Percentiles rank a stretch among this genome's conserved stretches.
Conservation (phyloP, 2,888 invertebrate species). For the Gastracanthus pulcherrimus region DNA sequence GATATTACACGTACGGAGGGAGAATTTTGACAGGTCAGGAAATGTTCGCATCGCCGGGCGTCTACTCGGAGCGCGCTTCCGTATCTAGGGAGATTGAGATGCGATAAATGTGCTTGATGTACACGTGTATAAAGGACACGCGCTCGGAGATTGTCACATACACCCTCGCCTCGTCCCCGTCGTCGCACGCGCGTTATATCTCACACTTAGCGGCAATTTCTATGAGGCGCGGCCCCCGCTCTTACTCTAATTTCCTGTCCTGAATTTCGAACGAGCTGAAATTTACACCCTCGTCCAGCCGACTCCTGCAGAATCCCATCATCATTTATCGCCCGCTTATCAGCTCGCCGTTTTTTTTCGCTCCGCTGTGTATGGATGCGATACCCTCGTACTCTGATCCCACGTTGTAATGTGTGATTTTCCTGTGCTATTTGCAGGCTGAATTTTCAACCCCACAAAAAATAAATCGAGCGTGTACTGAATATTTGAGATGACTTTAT, state of each 20-base stretch:
- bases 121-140: constrained; percentile 22
- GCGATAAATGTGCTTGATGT: constrained; percentile 25
- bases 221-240: constrained; percentile 65
- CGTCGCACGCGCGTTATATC: constrained; percentile 65
- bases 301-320: constrained; percentile 20
- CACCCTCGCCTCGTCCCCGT: neutral
- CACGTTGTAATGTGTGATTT: neutral
- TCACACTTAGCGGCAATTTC: constrained; percentile 76
- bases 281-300: constrained; percentile 66
- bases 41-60: neutral
- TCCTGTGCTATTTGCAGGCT: too few species aligned
- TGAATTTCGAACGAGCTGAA: constrained; percentile 76
- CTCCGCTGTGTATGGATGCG: neutral
- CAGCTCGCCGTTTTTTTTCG: constrained; percentile 14
- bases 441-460: too few species aligned
- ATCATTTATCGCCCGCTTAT: constrained; percentile 51
- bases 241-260: constrained; percentile 77
- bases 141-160: constrained; percentile 13
- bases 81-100: constrained; percentile 56
- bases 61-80: constrained; percentile 51
- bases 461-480: too few species aligned
- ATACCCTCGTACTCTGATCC: neutral
- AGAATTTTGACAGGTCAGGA: neutral
- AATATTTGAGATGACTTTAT: too few species aligned
- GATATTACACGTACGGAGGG: neutral